Conservation (phyloP, 2,113 vertebrate species). For the Lepisosteus osseus region DNA sequence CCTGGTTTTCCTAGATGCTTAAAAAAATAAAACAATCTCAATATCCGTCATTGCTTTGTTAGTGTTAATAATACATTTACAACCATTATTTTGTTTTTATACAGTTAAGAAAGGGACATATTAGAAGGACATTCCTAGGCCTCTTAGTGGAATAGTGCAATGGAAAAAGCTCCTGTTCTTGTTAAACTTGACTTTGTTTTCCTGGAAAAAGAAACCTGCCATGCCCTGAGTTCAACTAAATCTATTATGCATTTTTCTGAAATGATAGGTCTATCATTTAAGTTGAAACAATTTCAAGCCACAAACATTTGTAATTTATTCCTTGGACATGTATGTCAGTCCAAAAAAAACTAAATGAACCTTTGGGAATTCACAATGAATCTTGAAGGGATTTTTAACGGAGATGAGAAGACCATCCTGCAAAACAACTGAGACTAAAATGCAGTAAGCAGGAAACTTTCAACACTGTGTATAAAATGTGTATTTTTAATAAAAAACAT, state of each 20-base stretch:
- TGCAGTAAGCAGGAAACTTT: background rate
- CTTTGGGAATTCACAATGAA: conserved; percentile 7
- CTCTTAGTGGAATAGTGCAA: background rate
- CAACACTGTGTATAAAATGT: background rate
- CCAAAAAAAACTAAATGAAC: conserved; percentile 13
- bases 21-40: background rate
- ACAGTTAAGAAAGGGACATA: background rate
- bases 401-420: conserved; percentile 15
- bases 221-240: conserved; percentile 5
- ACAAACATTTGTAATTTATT: conserved; percentile 11
- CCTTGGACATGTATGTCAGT: conserved; percentile 15
- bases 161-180: conserved; percentile 4
- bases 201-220: background rate
- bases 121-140: background rate
- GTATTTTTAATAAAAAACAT: no score
- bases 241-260: conserved; percentile 5
- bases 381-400: conserved; percentile 5
- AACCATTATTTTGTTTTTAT: conserved; percentile 6
- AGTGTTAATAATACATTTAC: background rate
- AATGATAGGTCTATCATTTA: conserved; percentile 6
- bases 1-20: background rate
- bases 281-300: conserved; percentile 18
- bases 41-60: background rate
- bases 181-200: conserved; percentile 3
- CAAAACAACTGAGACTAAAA: background rate